Conservation (phyloP, 1,140 invertebrate species). For the Dufourea novaeangliae region DNA sequence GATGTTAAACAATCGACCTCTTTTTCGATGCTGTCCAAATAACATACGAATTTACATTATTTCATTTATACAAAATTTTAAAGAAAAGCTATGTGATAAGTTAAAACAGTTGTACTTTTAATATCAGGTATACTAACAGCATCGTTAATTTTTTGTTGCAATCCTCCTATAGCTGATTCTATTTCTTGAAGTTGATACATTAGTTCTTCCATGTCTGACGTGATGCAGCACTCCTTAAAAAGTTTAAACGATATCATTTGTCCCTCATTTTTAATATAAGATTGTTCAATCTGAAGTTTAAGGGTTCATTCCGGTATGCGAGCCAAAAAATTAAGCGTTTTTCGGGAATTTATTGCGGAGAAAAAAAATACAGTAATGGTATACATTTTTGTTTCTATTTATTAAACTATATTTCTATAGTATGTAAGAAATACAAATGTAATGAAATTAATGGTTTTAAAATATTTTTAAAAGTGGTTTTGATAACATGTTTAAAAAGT, state of each 20-base stretch:
- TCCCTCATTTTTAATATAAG: slow-evolving; percentile 21
- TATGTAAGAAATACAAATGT: too few species aligned
- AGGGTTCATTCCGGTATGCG: too few species aligned
- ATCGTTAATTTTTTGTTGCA: slow-evolving; percentile 72
- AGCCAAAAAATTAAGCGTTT: too few species aligned
- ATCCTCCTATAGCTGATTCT: slow-evolving; percentile 69
- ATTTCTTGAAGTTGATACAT: slow-evolving; percentile 68
- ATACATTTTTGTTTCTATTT: too few species aligned
- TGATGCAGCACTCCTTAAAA: slow-evolving; percentile 60
- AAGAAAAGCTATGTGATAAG: neutral
- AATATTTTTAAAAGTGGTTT: too few species aligned
- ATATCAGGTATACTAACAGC: slow-evolving; percentile 66
- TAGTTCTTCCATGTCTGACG: slow-evolving; percentile 67
- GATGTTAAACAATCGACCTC: neutral
- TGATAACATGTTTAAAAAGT: too few species aligned
- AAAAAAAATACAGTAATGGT: too few species aligned
- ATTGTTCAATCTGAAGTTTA: slow-evolving; percentile 16
- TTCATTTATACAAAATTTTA: neutral
- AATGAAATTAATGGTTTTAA: too few species aligned
- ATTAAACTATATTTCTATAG: too few species aligned
- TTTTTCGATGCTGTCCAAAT: too few species aligned
- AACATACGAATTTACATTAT: too few species aligned
- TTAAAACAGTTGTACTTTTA: neutral
- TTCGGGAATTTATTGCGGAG: too few species aligned
- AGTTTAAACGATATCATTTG: slow-evolving; percentile 44